A percentile compares a stretch with the other conserved stretches of the same genome.
These are phyloP conservation scores for Glaucopsyche alexis DNA, from an alignment of 2,888 invertebrate species.

Conservation along the genomic window DNA sequence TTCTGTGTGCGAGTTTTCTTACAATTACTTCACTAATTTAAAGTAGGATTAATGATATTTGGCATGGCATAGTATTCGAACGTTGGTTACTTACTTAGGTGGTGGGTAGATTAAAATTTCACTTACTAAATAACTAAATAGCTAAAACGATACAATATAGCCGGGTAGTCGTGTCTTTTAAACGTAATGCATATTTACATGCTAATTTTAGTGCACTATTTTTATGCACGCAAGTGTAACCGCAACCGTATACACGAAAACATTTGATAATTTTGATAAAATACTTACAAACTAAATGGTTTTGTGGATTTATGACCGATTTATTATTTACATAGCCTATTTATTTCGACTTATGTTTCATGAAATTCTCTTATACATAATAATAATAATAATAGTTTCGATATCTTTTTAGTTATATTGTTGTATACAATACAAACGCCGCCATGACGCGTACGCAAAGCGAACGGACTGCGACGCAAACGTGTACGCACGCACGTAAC, in stretches of 20 bases:
- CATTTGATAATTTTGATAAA: slow-evolving; percentile 5
- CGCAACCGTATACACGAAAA: slow-evolving; percentile 14
- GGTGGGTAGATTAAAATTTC: slow-evolving; percentile 14
- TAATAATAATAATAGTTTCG: slow-evolving; percentile 9
- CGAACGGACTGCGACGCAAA: slow-evolving; percentile 3
- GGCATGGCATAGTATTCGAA: slow-evolving; percentile 53
- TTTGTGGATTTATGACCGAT: neutral
- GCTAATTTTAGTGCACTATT: slow-evolving; percentile 1
- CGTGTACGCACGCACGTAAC: neutral
- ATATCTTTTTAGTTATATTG: neutral
- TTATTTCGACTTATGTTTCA: neutral
- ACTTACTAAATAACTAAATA: slow-evolving; percentile 18
- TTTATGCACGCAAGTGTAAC: slow-evolving; percentile 4
- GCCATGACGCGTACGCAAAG: neutral
- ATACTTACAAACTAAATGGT: slow-evolving; percentile 22
- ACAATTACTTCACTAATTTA: slow-evolving; percentile 33
- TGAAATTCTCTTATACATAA: slow-evolving; percentile 6
- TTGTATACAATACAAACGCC: neutral
- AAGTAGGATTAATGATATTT: slow-evolving; percentile 49
- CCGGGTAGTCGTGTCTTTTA: slow-evolving; percentile 14
- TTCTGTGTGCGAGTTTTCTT: slow-evolving; percentile 63
- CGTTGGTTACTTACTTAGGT: slow-evolving; percentile 17
- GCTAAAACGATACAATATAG: slow-evolving; percentile 21
- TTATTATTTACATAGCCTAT: slow-evolving; percentile 15
- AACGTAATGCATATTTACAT: slow-evolving; percentile 25